Evolutionary conservation across 2,797 vertebrate genomes (phyloP).

Genomic region (Kryptolebias ocellatus): DNA sequence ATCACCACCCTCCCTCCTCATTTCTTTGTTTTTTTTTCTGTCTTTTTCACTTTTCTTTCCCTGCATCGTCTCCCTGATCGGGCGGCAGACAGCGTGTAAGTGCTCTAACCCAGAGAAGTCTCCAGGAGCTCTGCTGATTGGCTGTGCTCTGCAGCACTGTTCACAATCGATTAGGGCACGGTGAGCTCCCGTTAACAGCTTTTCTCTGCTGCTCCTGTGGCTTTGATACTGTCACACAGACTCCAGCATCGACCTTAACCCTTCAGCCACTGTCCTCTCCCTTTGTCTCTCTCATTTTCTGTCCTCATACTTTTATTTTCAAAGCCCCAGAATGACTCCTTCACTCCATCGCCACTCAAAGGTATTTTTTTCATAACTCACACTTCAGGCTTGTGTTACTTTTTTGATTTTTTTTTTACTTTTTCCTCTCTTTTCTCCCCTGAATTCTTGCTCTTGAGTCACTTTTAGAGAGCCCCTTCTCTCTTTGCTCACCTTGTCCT

Average conservation of each 20-base stretch:
- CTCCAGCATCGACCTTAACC: conserved; percentile 74
- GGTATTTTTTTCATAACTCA: conserved; percentile 40
- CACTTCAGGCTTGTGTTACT: conserved; percentile 31
- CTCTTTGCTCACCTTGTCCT: conserved; percentile 53
- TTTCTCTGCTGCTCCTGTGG: conserved; percentile 78
- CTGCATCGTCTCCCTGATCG: conserved; percentile 68
- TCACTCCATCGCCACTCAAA: conserved; percentile 40
- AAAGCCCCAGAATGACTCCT: conserved; percentile 48
- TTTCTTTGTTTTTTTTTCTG: conserved; percentile 54
- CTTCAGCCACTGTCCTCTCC: conserved; percentile 50
- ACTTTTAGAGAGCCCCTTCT: conserved; percentile 43
- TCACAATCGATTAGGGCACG: conserved; percentile 86
- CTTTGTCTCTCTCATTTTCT: conserved; percentile 47
- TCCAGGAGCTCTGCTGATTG: conserved; percentile 78
- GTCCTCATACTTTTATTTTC: conserved; percentile 57
- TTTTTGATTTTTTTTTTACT: conserved; percentile 6
- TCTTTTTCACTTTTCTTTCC: conserved; percentile 63
- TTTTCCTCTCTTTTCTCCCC: conserved; percentile 9
- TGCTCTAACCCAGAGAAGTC: conserved; percentile 81
- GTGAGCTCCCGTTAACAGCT: conserved; percentile 81
- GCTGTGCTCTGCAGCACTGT: conserved; percentile 77
- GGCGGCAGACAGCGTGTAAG: conserved; percentile 82
- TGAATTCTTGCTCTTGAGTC: conserved; percentile 49
- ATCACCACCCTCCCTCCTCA: conserved; percentile 44
- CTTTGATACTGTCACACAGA: conserved; percentile 80